Base-by-base conservation (phyloP, 2,113 vertebrate species). In the Paedocypris sp. region DNA sequence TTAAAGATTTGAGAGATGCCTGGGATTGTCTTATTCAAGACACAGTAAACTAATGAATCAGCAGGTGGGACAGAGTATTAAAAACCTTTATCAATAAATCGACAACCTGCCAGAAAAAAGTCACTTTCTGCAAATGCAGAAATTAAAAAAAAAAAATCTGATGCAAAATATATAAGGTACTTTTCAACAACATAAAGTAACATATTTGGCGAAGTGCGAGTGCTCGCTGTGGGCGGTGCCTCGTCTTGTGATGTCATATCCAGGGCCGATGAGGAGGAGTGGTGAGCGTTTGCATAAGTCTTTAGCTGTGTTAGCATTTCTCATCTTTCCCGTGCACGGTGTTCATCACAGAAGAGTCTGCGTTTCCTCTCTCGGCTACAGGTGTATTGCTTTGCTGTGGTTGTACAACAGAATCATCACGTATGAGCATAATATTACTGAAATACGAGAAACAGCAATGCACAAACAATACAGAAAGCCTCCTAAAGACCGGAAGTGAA, bases 371-470 rank as follows among this genome's bases (percentile, higher is more conserved):
- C 61, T 53, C 9, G 87, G 88, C 92, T 96, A 94, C 87, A 83
- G 88, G 91, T 89, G 91, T 93, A 93, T 93, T 96, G 92, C 92
- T 94, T 90, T 78, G 84, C 52, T 86, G 88, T 90, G 88, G 88
- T 84, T 90, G 89, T 87, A 91, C 87, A 93, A 92, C 87, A 85
- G 89, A 88, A 92, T 90, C 86, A 84, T 89, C 86, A 92, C 75
- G 79, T 35, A 66, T 85, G 90, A 87, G 84, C 82, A 88, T 86
- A 79, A 82, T 77, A 87, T 74, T 80, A 43, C 87, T 89, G 89
- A 91, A 94, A 94, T 92, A 93, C 91, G 94, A 92, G 88, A 91
- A 92, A 95, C 88, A 89, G 88, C 89, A 85, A 89, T 94, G 91
- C 85, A 89, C 89, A 92, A 92, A 90, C 86, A 89, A 89, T 90